Conservation (phyloP, 2,888 invertebrate genomes). For the Stomorhina lunata region DNA sequence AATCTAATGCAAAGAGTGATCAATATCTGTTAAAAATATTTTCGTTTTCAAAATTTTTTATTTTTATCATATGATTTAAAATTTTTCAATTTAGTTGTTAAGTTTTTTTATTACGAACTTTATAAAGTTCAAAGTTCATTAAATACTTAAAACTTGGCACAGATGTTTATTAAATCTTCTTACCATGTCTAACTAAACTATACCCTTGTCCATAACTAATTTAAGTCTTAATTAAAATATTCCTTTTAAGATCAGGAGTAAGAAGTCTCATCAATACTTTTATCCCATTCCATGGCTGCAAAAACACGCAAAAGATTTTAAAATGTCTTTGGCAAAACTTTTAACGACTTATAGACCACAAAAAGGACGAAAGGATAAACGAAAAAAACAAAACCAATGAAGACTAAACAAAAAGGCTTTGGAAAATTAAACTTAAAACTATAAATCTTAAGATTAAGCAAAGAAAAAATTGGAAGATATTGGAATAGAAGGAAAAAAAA, state of each 20-base stretch:
- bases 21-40: no score
- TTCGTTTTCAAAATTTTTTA: no score
- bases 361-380: slow-evolving; percentile 53
- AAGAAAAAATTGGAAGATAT: not conserved
- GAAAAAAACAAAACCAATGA: slow-evolving; percentile 54
- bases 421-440: slow-evolving; percentile 57
- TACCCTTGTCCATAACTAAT: slow-evolving; percentile 73
- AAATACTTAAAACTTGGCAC: slow-evolving; percentile 44
- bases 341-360: slow-evolving; percentile 65
- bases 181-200: slow-evolving; percentile 2
- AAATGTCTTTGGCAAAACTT: slow-evolving; percentile 58
- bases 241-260: slow-evolving; percentile 42
- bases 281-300: not conserved
- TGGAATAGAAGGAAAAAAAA: slow-evolving; percentile 67
- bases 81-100: no score
- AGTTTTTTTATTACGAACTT: not conserved
- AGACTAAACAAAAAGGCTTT: slow-evolving; percentile 48
- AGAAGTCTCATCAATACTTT: slow-evolving; percentile 15
- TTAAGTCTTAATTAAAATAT: slow-evolving; percentile 79
- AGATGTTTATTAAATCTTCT: slow-evolving; percentile 61
- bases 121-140: slow-evolving; percentile 55
- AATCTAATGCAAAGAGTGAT: no score
- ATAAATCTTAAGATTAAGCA: slow-evolving; percentile 62
- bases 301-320: slow-evolving; percentile 59
- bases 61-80: not conserved